Percentiles rank a stretch among this genome's conserved stretches.
Evolutionary conservation across 2,888 invertebrate species (phyloP).

Genomic region (Crossocerus cetratus): DNA sequence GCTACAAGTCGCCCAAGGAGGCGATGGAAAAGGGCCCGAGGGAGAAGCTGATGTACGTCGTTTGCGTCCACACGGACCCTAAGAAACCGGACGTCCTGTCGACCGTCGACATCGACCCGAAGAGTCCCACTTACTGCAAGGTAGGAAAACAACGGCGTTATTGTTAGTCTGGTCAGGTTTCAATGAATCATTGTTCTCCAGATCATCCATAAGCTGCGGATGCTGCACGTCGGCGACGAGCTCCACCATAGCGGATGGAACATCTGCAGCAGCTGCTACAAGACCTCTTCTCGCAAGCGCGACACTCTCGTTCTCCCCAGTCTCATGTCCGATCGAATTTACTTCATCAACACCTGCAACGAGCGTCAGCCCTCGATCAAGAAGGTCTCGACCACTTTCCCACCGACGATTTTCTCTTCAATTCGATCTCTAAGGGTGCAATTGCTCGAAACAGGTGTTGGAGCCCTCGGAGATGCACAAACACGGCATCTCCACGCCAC

Average conservation of each 20-base stretch:
- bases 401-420: no score
- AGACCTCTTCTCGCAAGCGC: constrained; percentile 78
- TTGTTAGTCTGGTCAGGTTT: no score
- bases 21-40: constrained; percentile 90
- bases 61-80: constrained; percentile 88
- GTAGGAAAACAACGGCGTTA: constrained; percentile 78
- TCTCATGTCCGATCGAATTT: constrained; percentile 89
- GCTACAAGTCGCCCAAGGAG: constrained; percentile 87
- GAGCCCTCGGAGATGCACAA: constrained; percentile 73
- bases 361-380: constrained; percentile 85
- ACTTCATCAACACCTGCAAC: constrained; percentile 88
- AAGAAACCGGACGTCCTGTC: constrained; percentile 91
- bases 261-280: constrained; percentile 94
- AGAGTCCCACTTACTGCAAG: constrained; percentile 90
- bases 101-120: constrained; percentile 94
- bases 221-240: constrained; percentile 89
- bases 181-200: constrained; percentile 70
- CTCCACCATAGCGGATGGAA: constrained; percentile 99
- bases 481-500: constrained; percentile 90
- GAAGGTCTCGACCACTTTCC: constrained; percentile 79
- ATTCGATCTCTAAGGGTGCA: no score
- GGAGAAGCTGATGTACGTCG: constrained; percentile 93
- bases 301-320: constrained; percentile 91
- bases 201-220: constrained; percentile 92
- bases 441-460: constrained; percentile 17